phyloP scores from a whole-genome alignment of 2,888 invertebrate species.

The Hylaea fasciaria region DNA sequence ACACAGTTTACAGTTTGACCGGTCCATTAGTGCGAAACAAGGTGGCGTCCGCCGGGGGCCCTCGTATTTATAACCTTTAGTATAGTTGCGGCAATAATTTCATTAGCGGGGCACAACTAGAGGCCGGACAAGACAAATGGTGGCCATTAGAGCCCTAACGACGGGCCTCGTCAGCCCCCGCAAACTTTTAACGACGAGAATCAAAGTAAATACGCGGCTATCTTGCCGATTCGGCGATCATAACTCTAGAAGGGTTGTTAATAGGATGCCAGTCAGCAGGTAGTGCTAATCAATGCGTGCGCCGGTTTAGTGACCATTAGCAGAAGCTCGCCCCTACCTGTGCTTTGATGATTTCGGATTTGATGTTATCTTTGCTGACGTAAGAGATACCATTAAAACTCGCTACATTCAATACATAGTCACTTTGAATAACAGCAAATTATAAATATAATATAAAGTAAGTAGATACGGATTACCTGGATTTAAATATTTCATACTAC shows the following conservation, averaged over 20 bases:
- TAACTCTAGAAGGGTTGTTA: conserved; percentile 75
- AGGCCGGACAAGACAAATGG: conserved; percentile 85
- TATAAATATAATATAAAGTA: too few relatives aligned
- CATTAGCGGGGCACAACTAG: conserved; percentile 84
- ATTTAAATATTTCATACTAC: too few relatives aligned
- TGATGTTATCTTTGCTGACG: conserved; percentile 27
- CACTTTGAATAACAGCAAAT: background rate
- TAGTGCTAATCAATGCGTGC: conserved; percentile 61
- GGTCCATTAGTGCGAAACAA: conserved; percentile 84
- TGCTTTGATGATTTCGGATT: conserved; percentile 27
- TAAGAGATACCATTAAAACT: conserved; percentile 15
- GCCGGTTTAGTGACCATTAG: conserved; percentile 50
- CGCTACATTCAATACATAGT: conserved; percentile 12
- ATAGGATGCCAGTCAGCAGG: conserved; percentile 51
- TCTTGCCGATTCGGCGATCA: conserved; percentile 83
- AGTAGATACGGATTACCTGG: too few relatives aligned
- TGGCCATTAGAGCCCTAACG: conserved; percentile 84
- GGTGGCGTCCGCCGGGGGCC: conserved; percentile 77
- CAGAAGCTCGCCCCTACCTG: conserved; percentile 34
- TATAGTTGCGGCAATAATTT: conserved; percentile 86
- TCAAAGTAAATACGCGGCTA: conserved; percentile 84
- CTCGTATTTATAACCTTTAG: conserved; percentile 83
- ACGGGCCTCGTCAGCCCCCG: conserved; percentile 80
- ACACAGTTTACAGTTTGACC: conserved; percentile 85
- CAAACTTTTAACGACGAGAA: conserved; percentile 85